A percentile compares a stretch with the other conserved stretches of the same genome.
phyloP scores from a whole-genome alignment of 2,888 invertebrate genomes.

The Oeneis ivallda region DNA sequence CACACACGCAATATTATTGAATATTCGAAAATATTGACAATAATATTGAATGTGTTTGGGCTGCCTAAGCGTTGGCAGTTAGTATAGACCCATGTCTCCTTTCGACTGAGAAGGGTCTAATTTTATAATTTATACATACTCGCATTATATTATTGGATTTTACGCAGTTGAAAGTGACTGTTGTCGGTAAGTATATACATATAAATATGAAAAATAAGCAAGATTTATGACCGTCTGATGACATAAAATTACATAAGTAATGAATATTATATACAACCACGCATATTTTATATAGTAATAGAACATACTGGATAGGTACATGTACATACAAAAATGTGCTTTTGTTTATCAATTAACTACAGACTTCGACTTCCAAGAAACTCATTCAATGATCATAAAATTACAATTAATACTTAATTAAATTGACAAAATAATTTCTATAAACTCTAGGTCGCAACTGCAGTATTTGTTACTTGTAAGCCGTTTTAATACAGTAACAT shows the following conservation, averaged over 20 bases:
- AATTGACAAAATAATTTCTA: not conserved
- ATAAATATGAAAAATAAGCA: not conserved
- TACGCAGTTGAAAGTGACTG: not conserved
- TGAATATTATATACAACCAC: not conserved
- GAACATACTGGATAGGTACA: not conserved
- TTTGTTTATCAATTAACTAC: not conserved
- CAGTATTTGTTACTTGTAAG: constrained; percentile 25
- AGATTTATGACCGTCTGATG: not conserved
- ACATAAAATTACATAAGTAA: not conserved
- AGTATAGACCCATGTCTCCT: too few relatives aligned
- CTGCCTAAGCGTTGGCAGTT: too few relatives aligned
- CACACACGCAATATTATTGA: too few relatives aligned
- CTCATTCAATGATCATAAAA: not conserved
- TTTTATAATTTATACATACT: too few relatives aligned
- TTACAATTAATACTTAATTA: not conserved
- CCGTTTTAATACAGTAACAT: constrained; percentile 33
- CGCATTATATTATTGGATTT: too few relatives aligned
- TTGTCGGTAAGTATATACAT: not conserved
- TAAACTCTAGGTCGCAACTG: constrained; percentile 18
- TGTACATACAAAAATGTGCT: constrained; percentile 1
- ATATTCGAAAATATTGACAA: too few relatives aligned
- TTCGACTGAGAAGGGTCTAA: too few relatives aligned
- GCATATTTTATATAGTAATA: not conserved
- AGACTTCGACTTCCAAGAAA: not conserved
- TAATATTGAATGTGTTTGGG: too few relatives aligned